Percentiles rank a stretch among this genome's conserved stretches.
These are phyloP conservation scores for Atlantisia rogersi DNA, from an alignment of 2,113 vertebrate genomes.

Conservation along the genomic window DNA sequence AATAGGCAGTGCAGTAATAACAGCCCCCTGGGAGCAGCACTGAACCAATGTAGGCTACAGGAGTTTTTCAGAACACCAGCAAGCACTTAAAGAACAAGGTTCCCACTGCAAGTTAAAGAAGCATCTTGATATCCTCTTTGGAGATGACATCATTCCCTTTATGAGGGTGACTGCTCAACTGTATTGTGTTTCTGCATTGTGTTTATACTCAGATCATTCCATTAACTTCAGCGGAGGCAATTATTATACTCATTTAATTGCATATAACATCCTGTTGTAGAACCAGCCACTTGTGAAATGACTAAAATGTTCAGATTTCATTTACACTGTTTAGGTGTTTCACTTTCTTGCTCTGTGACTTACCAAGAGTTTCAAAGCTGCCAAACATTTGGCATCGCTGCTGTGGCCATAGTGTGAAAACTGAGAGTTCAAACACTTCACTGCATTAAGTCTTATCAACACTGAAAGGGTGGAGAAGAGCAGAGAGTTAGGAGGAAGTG, in stretches of 20 bases:
- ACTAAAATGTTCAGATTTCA: background rate
- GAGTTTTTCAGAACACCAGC: background rate
- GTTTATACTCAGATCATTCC: background rate
- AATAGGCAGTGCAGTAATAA: background rate
- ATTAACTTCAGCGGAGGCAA: background rate
- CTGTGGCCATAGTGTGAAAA: background rate
- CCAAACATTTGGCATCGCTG: background rate
- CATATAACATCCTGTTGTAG: background rate
- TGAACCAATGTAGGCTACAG: background rate
- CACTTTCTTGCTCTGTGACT: background rate
- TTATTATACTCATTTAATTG: background rate
- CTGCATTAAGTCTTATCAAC: background rate
- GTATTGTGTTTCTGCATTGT: background rate
- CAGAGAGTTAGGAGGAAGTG: background rate
- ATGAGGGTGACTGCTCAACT: background rate
- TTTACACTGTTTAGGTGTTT: background rate
- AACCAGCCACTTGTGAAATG: constrained; percentile 4
- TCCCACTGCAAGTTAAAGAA: background rate
- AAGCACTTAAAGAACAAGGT: background rate
- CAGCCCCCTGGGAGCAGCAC: background rate
- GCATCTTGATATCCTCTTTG: background rate
- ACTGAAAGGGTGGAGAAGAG: background rate
- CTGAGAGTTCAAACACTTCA: background rate
- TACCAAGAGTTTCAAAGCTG: background rate
- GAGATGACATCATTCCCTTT: background rate